Evolutionary conservation across 2,888 invertebrate species (phyloP).

Genomic region (Campoplex nolae): DNA sequence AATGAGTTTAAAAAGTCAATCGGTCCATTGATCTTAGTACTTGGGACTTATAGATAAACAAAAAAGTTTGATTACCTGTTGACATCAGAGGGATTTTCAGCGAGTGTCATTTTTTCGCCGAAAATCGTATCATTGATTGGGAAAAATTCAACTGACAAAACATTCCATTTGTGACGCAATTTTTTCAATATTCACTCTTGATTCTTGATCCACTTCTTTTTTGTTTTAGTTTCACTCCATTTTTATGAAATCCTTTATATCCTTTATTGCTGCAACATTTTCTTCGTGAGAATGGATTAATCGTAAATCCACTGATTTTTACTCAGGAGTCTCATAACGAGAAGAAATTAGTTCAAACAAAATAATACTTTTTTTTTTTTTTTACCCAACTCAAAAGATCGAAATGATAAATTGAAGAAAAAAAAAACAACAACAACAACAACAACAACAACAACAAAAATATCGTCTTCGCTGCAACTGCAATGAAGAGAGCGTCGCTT

Average conservation of each 20-base stretch:
- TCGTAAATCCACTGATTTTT: background rate
- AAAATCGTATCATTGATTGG: background rate
- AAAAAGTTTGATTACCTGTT: slow-evolving; percentile 4
- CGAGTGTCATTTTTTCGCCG: background rate
- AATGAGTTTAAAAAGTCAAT: background rate
- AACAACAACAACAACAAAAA: background rate
- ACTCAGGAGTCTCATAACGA: background rate
- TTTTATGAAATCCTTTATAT: background rate
- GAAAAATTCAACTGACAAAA: background rate
- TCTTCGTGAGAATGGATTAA: background rate
- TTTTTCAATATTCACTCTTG: background rate
- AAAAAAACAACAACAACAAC: background rate
- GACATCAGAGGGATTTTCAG: background rate
- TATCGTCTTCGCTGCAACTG: background rate
- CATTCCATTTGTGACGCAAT: background rate
- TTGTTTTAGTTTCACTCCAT: background rate
- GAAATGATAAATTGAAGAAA: background rate
- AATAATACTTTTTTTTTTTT: background rate
- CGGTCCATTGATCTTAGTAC: background rate
- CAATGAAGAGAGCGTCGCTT: background rate
- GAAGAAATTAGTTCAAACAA: background rate
- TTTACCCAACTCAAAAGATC: background rate
- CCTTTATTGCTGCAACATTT: background rate
- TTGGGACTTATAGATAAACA: background rate
- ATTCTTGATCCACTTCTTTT: background rate